Evolutionary conservation across 1,140 invertebrate genomes (phyloP), one percentile per base, ranked within the genome.

Genomic region (Drosophila tani): DNA sequence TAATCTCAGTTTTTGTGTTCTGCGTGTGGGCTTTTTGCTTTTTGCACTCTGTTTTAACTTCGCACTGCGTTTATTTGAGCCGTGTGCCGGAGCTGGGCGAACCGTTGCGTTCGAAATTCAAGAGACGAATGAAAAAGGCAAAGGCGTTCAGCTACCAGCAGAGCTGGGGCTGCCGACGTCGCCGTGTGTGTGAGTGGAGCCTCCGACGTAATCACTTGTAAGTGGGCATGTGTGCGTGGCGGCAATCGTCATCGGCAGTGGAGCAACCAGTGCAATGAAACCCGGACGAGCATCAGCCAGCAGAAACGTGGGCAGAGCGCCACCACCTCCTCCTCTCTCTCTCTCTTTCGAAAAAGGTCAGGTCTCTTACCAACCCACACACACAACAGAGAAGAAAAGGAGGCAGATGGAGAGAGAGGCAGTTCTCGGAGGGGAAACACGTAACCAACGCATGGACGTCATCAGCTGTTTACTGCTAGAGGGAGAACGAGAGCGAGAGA

Each of bases 41-140:
- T 69, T 73, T 73, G 19, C 67, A 66, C 56, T 84, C 59, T 67
- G 47, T 49, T 56, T 74, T 53, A 67, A 75, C 53, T 77, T 69
- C 56, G 67, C 67, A 73, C 69, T 73, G 53, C 55, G 70, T 57
- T 71, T 71, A 55, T 74, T 70, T 9, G 27, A 24, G 63, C 68
- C 60, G 63, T 74, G 67, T 71, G 71, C 68, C 64, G 64, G 71
- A 77, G 82, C 82, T 67, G 53, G 75, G 59, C 84, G 85, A 91
- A 92, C 91, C 90, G 90, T 80, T 75, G 75, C 65, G 81, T 91
- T 92, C 86, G 79, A 83, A 91, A 91, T 88, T 92, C 90, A 85
- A 91, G 77, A 92, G 91, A 88, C 91, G 91, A 92, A 92, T 92
- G 91, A 92, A 74, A 91, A 81, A 81, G 67, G 91, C 92, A 73